Evolutionary conservation across 1,140 invertebrate species (phyloP).

Genomic region (Drosophila simulans): DNA sequence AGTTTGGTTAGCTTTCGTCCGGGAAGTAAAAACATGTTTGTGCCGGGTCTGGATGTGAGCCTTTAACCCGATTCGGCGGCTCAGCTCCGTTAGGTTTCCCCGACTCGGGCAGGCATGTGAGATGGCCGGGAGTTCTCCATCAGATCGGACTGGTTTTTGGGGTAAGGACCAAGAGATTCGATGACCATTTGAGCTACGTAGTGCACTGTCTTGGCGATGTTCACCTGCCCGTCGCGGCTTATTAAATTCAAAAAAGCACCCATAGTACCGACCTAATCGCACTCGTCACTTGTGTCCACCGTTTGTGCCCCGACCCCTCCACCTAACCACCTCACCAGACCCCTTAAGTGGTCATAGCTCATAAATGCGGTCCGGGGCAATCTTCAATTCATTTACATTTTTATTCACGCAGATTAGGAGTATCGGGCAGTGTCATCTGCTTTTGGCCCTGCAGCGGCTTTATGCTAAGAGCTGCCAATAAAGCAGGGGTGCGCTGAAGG

Average conservation of each 20-base stretch:
- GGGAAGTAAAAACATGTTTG: slow-evolving; percentile 75
- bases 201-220: slow-evolving; percentile 5
- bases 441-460: slow-evolving; percentile 56
- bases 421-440: slow-evolving; percentile 77
- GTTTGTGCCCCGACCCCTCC: slow-evolving; percentile 22
- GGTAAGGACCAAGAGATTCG: slow-evolving; percentile 20
- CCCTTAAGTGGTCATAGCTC: slow-evolving; percentile 64
- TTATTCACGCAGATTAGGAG: slow-evolving; percentile 82
- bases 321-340: slow-evolving; percentile 38
- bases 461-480: slow-evolving; percentile 70
- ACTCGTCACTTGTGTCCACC: slow-evolving; percentile 62
- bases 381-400: slow-evolving; percentile 84
- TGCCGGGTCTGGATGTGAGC: slow-evolving; percentile 24
- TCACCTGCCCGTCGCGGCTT: slow-evolving; percentile 63
- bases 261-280: slow-evolving; percentile 48
- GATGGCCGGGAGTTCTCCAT: slow-evolving; percentile 6
- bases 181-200: slow-evolving; percentile 44
- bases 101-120: slow-evolving; percentile 11
- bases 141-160: slow-evolving; percentile 32
- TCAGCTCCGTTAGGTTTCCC: slow-evolving; percentile 61
- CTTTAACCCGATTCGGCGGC: slow-evolving; percentile 20
- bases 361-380: slow-evolving; percentile 62
- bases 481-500: background rate
- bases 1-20: slow-evolving; percentile 53
- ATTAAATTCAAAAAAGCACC: slow-evolving; percentile 49